Base-by-base conservation (phyloP, 2,113 vertebrate species). In the Corythornis cristatus region DNA sequence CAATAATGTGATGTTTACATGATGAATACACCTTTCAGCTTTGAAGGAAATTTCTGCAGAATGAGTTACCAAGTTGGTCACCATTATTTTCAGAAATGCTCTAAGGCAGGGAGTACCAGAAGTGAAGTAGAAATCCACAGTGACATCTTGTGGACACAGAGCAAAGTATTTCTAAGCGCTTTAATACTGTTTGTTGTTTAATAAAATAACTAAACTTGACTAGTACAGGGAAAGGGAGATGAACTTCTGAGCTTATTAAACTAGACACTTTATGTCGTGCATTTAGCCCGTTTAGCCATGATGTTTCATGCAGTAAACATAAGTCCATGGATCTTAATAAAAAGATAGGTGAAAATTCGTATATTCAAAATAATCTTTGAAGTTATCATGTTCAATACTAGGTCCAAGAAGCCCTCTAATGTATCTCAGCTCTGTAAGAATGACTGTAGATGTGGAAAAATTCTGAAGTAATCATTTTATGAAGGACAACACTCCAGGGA, bases 121-220 rank as follows among this genome's bases (percentile, higher is more conserved):
- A 80, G 16, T 2, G 17, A 84, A 48, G 22, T 58, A 84, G 80
- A 71, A 94, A 87, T 82, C 78, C 85, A 82, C 89, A 96, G 60
- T 94, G 87, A 93, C 95, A 96, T 86, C 96, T 96, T 84, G 93
- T 95, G 96, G 96, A 70, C 67, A 64, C 46, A 58, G 48, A 78
- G 10, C 8, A 42, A 54, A 40, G 8, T 1, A 2, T 60, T 93
- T 65, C 51, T 72, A 57, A 81, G 33, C 17, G 25, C 15, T 89
- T 57, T 37, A 54, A 60, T 21, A 5, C 21, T 3, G 9, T 6
- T 67, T n/a, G 7, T 11, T 73, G 6, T 31, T 82, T 75, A 57
- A 56, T 37, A 48, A 23, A 64, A 78, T 26, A 68, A 25, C 6
- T 61, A 16, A 80, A 65, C 5, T 43, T 23, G 5, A 65, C 40